Percentiles rank a stretch among this genome's conserved stretches.
Evolutionary conservation across 1,140 invertebrate species (phyloP).

Genomic region (Stenopsyche tienmushanensis): DNA sequence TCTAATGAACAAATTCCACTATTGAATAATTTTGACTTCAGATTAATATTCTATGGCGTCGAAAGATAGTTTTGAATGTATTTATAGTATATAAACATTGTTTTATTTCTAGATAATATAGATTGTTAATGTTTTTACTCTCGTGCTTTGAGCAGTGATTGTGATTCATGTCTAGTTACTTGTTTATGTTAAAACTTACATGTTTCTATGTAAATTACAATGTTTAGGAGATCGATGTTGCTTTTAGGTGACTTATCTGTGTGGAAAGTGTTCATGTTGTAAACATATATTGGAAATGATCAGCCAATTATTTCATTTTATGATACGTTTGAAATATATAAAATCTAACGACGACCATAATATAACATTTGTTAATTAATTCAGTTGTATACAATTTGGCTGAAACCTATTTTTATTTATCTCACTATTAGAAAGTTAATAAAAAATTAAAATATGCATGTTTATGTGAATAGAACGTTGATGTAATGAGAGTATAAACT

Average conservation of each 20-base stretch:
- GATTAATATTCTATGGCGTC: neutral
- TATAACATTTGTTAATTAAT: too few species aligned
- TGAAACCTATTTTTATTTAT: neutral
- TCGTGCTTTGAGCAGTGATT: constrained; percentile 4
- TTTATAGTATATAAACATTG: constrained; percentile 4
- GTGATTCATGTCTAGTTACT: constrained; percentile 11
- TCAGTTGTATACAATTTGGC: neutral
- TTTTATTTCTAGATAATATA: constrained; percentile 5
- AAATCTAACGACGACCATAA: too few species aligned
- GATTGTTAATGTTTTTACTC: neutral
- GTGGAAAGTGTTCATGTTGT: neutral
- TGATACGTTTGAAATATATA: neutral
- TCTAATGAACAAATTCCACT: neutral
- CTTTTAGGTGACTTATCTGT: neutral
- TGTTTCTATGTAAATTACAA: neutral
- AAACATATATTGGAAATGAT: neutral
- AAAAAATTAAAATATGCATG: neutral
- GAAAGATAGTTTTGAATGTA: too few species aligned
- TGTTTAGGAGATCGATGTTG: constrained; percentile 16
- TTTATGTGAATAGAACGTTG: neutral
- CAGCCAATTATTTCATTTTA: neutral
- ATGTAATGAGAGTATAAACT: constrained; percentile 26
- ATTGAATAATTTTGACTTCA: neutral
- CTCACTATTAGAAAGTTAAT: too few species aligned
- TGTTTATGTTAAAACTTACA: neutral